Conservation (phyloP, 2,797 vertebrate species). For the Sebastes wilsoni region DNA sequence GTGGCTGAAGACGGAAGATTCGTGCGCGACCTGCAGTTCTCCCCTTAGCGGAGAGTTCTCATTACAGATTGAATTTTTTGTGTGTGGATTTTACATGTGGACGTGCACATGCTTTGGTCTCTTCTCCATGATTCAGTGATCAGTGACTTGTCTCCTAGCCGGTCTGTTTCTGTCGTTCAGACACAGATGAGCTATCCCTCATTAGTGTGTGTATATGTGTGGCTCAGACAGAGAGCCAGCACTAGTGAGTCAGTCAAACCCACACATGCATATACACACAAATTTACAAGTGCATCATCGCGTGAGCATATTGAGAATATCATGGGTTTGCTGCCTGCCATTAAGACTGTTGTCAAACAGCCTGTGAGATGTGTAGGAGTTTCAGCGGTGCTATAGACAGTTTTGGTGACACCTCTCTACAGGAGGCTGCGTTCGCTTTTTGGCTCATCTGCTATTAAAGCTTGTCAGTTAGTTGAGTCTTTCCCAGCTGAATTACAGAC, state of each 20-base stretch:
- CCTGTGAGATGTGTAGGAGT: constrained; percentile 51
- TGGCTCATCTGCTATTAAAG: constrained; percentile 37
- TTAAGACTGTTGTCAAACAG: constrained; percentile 67
- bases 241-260: constrained; percentile 24
- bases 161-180: constrained; percentile 9
- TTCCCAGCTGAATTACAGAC: constrained; percentile 32
- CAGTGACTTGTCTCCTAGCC: constrained; percentile 12
- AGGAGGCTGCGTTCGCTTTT: constrained; percentile 38
- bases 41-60: neutral
- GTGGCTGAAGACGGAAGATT: neutral
- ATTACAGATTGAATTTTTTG: neutral
- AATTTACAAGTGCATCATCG: constrained; percentile 23
- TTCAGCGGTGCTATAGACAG: constrained; percentile 40
- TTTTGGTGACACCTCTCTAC: constrained; percentile 54
- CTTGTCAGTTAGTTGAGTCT: constrained; percentile 38
- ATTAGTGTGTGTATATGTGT: constrained; percentile 30
- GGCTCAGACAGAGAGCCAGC: constrained; percentile 6
- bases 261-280: neutral
- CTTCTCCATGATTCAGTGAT: constrained; percentile 26
- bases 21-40: neutral
- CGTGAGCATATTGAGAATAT: constrained; percentile 53
- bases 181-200: constrained; percentile 44
- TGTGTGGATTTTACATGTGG: neutral
- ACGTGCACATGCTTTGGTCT: neutral
- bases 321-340: constrained; percentile 28